These are phyloP conservation scores for Rambutsinella grinnellia DNA, from an alignment of 2,888 invertebrate genomes.

Conservation along the genomic window DNA sequence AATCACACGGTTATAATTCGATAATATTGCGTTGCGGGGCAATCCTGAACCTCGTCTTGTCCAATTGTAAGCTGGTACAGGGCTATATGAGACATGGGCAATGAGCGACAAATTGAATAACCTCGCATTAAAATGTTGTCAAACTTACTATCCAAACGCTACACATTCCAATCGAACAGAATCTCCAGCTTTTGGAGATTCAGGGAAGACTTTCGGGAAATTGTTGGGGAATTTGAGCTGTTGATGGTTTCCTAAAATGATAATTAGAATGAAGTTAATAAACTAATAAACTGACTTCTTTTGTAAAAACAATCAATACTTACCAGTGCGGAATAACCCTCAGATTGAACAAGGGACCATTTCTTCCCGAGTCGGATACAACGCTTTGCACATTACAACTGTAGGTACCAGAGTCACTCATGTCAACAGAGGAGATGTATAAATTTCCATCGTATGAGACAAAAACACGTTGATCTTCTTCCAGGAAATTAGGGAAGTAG, in stretches of 20 bases:
- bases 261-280: conserved; percentile 50
- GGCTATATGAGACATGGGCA: conserved; percentile 71
- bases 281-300: background rate
- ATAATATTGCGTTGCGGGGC: conserved; percentile 80
- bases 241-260: conserved; percentile 82
- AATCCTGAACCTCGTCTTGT: conserved; percentile 81
- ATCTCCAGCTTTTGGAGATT: conserved; percentile 90
- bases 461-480: conserved; percentile 92
- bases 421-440: conserved; percentile 94
- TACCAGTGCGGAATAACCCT: conserved; percentile 85
- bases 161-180: conserved; percentile 94
- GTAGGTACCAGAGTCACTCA: conserved; percentile 90
- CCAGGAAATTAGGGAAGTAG: conserved; percentile 91
- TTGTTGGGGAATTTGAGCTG: conserved; percentile 93
- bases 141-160: conserved; percentile 91
- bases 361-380: conserved; percentile 88
- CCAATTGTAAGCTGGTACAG: conserved; percentile 94
- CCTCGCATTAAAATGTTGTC: background rate
- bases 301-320: conserved; percentile 52
- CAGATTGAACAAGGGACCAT: conserved; percentile 89
- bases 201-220: conserved; percentile 96
- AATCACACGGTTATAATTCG: conserved; percentile 87
- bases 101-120: background rate
- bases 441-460: conserved; percentile 94
- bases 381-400: conserved; percentile 92